These are phyloP conservation scores for Ridgeia piscesae DNA, from an alignment of 1,140 invertebrate genomes.

Conservation along the genomic window DNA sequence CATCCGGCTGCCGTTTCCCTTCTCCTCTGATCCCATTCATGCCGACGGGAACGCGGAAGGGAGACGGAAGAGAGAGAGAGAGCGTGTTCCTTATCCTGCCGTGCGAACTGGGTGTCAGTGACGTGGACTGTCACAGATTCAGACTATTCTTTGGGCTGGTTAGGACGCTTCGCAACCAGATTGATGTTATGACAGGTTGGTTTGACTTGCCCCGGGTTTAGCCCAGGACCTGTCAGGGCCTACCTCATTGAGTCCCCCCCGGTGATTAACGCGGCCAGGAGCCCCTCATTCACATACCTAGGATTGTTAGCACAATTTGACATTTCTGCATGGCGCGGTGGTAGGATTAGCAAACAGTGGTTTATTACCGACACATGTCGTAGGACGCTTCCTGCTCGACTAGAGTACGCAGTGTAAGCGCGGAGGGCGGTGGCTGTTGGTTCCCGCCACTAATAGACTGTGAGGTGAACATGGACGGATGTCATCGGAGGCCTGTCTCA, in stretches of 20 bases:
- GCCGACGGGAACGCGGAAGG: background rate
- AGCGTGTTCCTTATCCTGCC: background rate
- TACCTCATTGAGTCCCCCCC: background rate
- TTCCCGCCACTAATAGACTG: background rate
- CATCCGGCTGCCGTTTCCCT: background rate
- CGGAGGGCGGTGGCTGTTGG: background rate
- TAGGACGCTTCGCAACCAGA: background rate
- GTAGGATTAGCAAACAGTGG: background rate
- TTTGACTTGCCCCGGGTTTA: background rate
- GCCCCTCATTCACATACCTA: background rate
- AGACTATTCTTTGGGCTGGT: background rate
- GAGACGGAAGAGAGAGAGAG: background rate
- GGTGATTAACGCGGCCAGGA: background rate
- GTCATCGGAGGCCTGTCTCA: background rate
- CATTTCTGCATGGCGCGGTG: background rate
- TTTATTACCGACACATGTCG: background rate
- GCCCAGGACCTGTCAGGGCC: background rate
- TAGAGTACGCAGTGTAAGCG: background rate
- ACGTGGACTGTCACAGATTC: too few relatives aligned
- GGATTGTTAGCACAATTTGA: slow-evolving; percentile 5
- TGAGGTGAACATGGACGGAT: background rate
- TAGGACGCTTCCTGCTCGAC: background rate
- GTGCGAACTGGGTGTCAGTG: too few relatives aligned
- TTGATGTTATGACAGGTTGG: background rate
- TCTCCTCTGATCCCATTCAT: background rate